Conservation (phyloP, 1,140 invertebrate genomes). For the Gonioctena quinquepunctata region DNA sequence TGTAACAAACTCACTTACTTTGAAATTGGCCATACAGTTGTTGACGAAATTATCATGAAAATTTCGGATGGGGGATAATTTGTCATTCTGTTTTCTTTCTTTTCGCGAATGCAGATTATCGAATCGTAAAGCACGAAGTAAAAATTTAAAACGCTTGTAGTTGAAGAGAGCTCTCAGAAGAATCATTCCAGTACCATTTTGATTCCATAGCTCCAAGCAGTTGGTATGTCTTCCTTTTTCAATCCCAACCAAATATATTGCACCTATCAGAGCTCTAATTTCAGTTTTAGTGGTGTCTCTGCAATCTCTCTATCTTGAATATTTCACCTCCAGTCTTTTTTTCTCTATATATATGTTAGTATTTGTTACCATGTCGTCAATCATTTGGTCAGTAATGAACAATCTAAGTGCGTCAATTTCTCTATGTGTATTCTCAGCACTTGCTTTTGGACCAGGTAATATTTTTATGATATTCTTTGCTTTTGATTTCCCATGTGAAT, state of each 20-base stretch:
- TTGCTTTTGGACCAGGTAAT: too few species aligned
- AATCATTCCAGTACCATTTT: constrained; percentile 55
- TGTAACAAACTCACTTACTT: background rate
- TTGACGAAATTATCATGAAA: background rate
- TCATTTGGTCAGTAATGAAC: too few species aligned
- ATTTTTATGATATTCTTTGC: too few species aligned
- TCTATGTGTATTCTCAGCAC: too few species aligned
- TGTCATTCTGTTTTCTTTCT: constrained; percentile 52
- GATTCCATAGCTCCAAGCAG: constrained; percentile 50
- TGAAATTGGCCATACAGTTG: background rate
- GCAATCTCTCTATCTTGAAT: background rate
- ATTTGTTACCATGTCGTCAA: too few species aligned
- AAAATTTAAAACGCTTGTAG: constrained; percentile 6
- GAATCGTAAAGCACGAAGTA: constrained; percentile 34
- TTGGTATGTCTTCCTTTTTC: constrained; percentile 53
- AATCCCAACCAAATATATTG: constrained; percentile 58
- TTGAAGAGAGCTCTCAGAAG: constrained; percentile 30
- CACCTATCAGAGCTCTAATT: constrained; percentile 47
- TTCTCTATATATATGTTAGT: too few species aligned
- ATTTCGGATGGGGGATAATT: background rate
- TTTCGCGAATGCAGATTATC: constrained; percentile 35
- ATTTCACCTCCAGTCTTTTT: too few species aligned
- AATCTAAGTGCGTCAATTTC: too few species aligned
- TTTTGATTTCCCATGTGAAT: too few species aligned
- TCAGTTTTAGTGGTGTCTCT: background rate